Percentiles rank a stretch among this genome's conserved stretches.
Evolutionary conservation across 2,113 vertebrate genomes (phyloP).

Genomic region (Elephas maximus): DNA sequence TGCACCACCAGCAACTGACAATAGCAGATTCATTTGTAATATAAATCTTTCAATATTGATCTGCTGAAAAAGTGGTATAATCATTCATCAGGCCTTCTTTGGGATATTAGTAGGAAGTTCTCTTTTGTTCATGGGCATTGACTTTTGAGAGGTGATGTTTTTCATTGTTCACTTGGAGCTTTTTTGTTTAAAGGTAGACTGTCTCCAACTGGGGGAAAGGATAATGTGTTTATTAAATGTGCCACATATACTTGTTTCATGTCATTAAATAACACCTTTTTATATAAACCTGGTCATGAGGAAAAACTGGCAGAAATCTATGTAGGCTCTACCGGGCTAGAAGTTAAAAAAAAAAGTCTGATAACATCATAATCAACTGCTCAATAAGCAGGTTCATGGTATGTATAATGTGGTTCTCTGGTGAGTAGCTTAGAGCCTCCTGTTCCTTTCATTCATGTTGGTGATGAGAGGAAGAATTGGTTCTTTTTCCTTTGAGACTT

Average conservation of each 20-base stretch:
- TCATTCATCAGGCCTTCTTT: not conserved
- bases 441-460: not conserved
- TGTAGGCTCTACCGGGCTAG: not conserved
- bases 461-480: not conserved
- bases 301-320: not conserved
- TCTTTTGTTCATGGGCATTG: not conserved
- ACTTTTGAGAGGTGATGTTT: not conserved
- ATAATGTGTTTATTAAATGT: constrained; percentile 24
- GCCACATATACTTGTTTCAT: constrained; percentile 25
- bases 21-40: not conserved
- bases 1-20: not conserved
- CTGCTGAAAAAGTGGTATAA: not conserved
- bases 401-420: too few species aligned
- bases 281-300: not conserved
- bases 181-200: constrained; percentile 12
- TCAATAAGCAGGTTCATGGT: not conserved
- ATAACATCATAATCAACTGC: not conserved
- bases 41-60: not conserved
- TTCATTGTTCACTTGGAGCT: not conserved
- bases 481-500: not conserved
- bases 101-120: not conserved
- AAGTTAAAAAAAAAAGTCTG: not conserved
- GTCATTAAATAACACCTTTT: constrained; percentile 34
- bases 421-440: not conserved
- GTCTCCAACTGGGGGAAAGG: not conserved